A percentile compares a stretch with the other conserved stretches of the same genome.
These are phyloP conservation scores for Meriones unguiculatus DNA, from an alignment of 2,113 vertebrate species.

Conservation along the genomic window DNA sequence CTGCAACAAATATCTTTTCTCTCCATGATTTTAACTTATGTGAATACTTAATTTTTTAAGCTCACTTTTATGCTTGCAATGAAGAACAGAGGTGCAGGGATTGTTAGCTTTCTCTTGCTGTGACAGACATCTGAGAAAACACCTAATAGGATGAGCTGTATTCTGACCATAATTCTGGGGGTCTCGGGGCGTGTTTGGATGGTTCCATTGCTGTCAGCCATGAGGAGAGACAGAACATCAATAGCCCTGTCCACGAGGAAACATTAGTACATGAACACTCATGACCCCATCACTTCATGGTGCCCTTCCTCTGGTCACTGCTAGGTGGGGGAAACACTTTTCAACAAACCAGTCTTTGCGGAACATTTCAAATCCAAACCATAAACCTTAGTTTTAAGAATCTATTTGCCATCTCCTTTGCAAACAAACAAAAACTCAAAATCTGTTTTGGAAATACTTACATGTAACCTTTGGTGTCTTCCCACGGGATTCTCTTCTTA, in stretches of 20 bases:
- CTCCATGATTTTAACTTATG: conserved; percentile 49
- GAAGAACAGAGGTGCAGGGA: not conserved
- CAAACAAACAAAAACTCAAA: not conserved
- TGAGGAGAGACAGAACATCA: not conserved
- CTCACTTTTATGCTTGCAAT: conserved; percentile 17
- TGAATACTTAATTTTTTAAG: conserved; percentile 21
- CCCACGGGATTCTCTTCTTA: not conserved
- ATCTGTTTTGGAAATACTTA: not conserved
- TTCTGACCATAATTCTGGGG: not conserved
- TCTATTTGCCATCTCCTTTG: not conserved
- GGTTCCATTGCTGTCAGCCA: not conserved
- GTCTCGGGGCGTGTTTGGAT: not conserved
- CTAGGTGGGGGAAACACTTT: not conserved
- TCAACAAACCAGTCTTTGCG: not conserved
- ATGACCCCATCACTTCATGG: not conserved
- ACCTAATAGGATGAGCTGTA: not conserved
- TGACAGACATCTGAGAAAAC: not conserved
- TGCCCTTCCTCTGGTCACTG: not conserved
- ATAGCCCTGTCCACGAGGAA: not conserved
- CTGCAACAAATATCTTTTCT: conserved; percentile 39
- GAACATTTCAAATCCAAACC: not conserved
- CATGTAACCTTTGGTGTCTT: not conserved
- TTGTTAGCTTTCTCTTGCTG: not conserved
- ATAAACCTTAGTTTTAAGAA: conserved; percentile 16
- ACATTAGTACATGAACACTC: not conserved